Evolutionary conservation across 1,140 invertebrate species (phyloP).

Genomic region (Dinoponera quadriceps): DNA sequence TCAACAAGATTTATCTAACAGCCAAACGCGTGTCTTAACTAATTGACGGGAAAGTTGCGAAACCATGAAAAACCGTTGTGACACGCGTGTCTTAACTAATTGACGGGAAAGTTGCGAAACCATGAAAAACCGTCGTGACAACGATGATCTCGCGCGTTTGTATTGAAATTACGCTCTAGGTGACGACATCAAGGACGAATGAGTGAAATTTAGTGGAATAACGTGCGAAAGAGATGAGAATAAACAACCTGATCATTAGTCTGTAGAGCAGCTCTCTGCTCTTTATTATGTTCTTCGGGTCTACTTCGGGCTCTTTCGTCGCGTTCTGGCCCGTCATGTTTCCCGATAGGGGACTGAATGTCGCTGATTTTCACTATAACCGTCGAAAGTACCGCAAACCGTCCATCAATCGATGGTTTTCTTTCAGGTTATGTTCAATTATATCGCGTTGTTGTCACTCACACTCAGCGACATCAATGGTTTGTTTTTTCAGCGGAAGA

Average conservation of each 20-base stretch:
- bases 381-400: conserved; percentile 43
- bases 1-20: conserved; percentile 31
- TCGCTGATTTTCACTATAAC: conserved; percentile 47
- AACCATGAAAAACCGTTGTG: neutral
- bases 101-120: neutral
- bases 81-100: neutral
- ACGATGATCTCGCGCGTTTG: neutral
- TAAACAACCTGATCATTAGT: conserved; percentile 93
- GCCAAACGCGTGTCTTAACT: neutral
- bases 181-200: neutral
- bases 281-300: conserved; percentile 92
- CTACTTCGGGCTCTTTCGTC: conserved; percentile 88
- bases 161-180: neutral
- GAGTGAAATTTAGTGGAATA: neutral
- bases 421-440: conserved; percentile 69
- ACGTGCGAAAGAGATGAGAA: conserved; percentile 16
- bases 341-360: conserved; percentile 70
- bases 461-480: no score
- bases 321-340: conserved; percentile 46
- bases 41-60: neutral
- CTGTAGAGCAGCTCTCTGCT: conserved; percentile 93
- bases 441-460: conserved; percentile 44
- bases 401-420: conserved; percentile 56
- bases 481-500: no score
- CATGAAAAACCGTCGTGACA: neutral